Base-by-base conservation (phyloP, 2,797 vertebrate genomes). In the Distichodus sexfasciatus region DNA sequence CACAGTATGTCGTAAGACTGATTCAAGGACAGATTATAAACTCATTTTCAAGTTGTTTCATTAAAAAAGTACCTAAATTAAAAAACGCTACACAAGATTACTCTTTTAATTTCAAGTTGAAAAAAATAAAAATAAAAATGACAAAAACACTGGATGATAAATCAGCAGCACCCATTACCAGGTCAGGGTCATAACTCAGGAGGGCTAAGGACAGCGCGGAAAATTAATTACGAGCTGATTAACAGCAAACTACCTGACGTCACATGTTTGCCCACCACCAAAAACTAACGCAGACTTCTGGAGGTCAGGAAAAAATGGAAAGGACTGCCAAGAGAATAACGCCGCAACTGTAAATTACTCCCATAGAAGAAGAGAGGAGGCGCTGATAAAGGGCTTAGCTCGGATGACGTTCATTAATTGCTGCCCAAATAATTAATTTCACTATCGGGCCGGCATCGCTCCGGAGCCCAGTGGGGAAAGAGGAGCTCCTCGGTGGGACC, bases 381-480 rank as follows among this genome's bases (percentile, higher is more conserved):
- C 44, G 71, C 75, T 79, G 79, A 82, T 73, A 80, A 79, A 82
- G 75, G 66, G 74, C 75, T 76, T 78, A 76, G 74, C 77, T 57
- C 29, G 29, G 36, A 71, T 84, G 79, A 82, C 77, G 58, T 79
- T 82, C 80, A 84, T 82, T 82, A 84, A 84, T 84, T 82, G 74
- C 80, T 71, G 71, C 58, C 71, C 77, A 81, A 82, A 79, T 83
- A 80, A 83, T 82, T 84, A 82, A 83, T 83, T 81, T 80, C 72
- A 72, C 78, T 75, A 76, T 79, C 50, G 70, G 67, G 66, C 72
- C 46, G 66, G 63, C 80, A 81, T 83, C 77, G 75, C 75, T 79
- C 80, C 62, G 53, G 63, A 51, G 71, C 76, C 59, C 59, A 21
- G 79, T 51, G 72, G 69, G 74, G 57, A 69, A 64, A 71, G 69